These are phyloP conservation scores for Siderastrea siderea DNA, from an alignment of 92 coral and sea anemone genomes.

Conservation along the genomic window DNA sequence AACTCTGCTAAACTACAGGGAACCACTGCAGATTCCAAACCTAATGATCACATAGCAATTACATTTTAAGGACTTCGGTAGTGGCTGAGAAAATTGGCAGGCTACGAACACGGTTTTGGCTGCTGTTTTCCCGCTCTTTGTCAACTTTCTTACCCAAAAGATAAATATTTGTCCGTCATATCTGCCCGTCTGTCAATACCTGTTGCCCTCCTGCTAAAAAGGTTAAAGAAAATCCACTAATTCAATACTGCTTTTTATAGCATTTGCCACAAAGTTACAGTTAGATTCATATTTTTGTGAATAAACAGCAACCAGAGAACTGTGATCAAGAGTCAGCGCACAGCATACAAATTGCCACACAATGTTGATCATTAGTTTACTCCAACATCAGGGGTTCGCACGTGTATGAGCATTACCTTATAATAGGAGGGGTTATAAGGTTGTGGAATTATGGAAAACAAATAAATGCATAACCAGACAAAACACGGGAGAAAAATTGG, in stretches of 20 bases:
- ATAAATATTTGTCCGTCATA: conserved; percentile 5
- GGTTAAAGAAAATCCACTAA: background rate
- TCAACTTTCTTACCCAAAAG: background rate
- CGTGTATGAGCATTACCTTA: no score
- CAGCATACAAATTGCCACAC: no score
- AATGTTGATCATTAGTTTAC: no score
- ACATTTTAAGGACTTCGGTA: conserved; percentile 13
- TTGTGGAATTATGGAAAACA: no score
- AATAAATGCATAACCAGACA: no score
- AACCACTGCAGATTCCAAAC: background rate
- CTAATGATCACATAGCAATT: background rate
- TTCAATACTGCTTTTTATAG: background rate
- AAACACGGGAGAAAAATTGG: background rate
- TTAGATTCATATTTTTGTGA: background rate
- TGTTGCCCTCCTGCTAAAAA: background rate
- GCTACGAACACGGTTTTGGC: background rate
- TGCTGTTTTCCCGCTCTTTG: background rate
- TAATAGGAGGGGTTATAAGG: no score
- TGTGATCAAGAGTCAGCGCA: no score
- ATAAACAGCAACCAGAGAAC: no score
- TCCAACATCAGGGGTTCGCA: no score
- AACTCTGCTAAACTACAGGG: background rate
- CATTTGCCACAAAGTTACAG: background rate
- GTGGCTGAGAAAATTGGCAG: background rate
- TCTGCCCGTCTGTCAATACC: background rate